Conservation (phyloP, 2,888 invertebrate genomes). For the Drosophila fulvimacula region DNA sequence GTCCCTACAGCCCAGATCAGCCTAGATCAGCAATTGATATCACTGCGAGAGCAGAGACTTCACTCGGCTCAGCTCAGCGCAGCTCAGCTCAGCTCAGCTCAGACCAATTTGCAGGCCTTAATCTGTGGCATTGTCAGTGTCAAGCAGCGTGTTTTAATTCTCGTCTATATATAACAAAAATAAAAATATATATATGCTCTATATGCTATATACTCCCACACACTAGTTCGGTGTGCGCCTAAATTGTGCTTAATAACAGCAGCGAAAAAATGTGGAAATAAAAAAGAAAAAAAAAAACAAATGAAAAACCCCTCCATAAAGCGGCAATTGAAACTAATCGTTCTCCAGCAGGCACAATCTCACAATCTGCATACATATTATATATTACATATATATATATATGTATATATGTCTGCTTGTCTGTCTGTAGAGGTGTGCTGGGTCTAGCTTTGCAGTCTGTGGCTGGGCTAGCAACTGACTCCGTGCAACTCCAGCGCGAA, state of each 20-base stretch:
- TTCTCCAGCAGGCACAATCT: constrained; percentile 25
- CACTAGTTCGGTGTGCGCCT: constrained; percentile 21
- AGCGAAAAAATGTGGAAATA: constrained; percentile 19
- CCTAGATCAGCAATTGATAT: constrained; percentile 5
- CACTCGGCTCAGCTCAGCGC: too few species aligned
- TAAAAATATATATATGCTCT: background rate
- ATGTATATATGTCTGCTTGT: background rate
- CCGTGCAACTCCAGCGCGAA: constrained; percentile 6
- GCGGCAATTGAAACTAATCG: constrained; percentile 72
- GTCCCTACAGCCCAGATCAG: background rate
- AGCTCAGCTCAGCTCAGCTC: background rate
- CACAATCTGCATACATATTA: constrained; percentile 20
- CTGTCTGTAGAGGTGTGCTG: constrained; percentile 1
- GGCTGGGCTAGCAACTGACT: constrained; percentile 2
- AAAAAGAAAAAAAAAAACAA: constrained; percentile 36
- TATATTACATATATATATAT: background rate
- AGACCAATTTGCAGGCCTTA: constrained; percentile 12
- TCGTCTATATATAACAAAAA: background rate
- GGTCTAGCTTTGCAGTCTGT: constrained; percentile 6
- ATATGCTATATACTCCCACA: background rate
- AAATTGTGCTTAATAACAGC: constrained; percentile 72
- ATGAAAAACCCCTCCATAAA: constrained; percentile 51
- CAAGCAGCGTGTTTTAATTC: constrained; percentile 25
- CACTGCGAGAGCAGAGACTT: background rate
- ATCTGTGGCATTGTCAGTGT: constrained; percentile 30